phyloP scores from a whole-genome alignment of 2,888 invertebrate species.

The Volucella inanis region DNA sequence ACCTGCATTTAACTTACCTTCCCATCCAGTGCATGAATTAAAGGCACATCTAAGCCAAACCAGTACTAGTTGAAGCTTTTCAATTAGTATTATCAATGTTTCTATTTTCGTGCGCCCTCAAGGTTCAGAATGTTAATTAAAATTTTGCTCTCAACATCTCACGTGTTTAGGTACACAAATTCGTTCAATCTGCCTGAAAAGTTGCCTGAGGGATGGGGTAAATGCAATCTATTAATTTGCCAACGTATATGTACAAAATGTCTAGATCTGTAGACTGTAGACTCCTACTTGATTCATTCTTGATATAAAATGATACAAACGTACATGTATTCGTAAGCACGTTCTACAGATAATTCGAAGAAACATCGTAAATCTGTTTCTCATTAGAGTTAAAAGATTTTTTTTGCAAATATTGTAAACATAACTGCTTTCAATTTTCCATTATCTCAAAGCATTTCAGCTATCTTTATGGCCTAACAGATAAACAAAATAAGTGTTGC shows the following conservation, averaged over 20 bases:
- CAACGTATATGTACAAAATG: constrained; percentile 34
- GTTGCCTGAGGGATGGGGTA: constrained; percentile 32
- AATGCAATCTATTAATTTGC: constrained; percentile 59
- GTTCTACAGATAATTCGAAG: constrained; percentile 11
- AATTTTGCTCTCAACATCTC: constrained; percentile 60
- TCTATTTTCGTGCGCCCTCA: constrained; percentile 37
- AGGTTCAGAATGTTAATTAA: constrained; percentile 63
- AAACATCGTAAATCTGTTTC: constrained; percentile 37
- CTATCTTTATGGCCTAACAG: constrained; percentile 19
- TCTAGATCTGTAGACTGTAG: constrained; percentile 13
- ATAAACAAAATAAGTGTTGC: too few relatives aligned
- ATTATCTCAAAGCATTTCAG: constrained; percentile 10
- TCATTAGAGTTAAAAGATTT: constrained; percentile 20
- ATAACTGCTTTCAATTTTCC: background rate
- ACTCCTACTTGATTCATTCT: constrained; percentile 32
- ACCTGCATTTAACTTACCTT: too few relatives aligned
- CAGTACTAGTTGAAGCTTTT: constrained; percentile 28
- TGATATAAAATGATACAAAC: constrained; percentile 8
- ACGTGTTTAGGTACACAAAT: constrained; percentile 37
- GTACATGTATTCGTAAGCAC: background rate
- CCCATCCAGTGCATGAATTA: too few relatives aligned
- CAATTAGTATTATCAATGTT: constrained; percentile 47
- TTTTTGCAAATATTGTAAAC: background rate
- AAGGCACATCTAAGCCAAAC: background rate
- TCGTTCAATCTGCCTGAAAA: constrained; percentile 26